Percentiles rank a stretch among this genome's conserved stretches.
phyloP scores from a whole-genome alignment of 2,113 vertebrate species.

The Erinaceus europaeus region DNA sequence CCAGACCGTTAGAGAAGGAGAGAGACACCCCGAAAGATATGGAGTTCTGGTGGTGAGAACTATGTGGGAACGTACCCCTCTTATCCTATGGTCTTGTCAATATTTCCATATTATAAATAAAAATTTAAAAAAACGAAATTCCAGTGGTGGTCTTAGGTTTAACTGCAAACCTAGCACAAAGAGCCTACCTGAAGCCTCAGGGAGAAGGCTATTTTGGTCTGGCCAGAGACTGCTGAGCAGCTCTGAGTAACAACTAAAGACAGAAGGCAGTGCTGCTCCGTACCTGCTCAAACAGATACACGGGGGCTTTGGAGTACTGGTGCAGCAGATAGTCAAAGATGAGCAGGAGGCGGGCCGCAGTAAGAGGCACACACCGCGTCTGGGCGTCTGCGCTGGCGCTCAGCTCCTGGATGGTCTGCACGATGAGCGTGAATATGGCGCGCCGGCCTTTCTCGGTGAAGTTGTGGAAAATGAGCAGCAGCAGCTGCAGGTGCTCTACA shows the following conservation, averaged over 20 bases:
- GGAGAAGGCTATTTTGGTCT: background rate
- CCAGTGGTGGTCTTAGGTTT: background rate
- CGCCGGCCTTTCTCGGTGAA: conserved; percentile 91
- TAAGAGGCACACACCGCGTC: conserved; percentile 88
- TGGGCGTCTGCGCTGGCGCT: conserved; percentile 88
- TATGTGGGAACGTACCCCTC: too few relatives aligned
- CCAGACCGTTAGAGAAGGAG: too few relatives aligned
- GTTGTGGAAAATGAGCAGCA: conserved; percentile 98
- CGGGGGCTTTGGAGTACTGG: conserved; percentile 92
- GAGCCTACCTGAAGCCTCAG: background rate
- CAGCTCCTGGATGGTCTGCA: conserved; percentile 93
- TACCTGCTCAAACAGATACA: conserved; percentile 98
- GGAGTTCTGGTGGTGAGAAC: too few relatives aligned
- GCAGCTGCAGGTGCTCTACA: conserved; percentile 95
- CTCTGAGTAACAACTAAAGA: background rate
- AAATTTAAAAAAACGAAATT: background rate
- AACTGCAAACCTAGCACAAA: too few relatives aligned
- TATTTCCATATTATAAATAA: too few relatives aligned
- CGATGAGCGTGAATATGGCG: conserved; percentile 86
- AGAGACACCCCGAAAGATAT: too few relatives aligned
- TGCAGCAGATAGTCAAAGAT: conserved; percentile 97
- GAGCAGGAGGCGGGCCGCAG: conserved; percentile 91
- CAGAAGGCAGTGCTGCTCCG: background rate
- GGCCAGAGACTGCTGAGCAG: background rate
- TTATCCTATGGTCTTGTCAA: too few relatives aligned